Conservation (phyloP, 1,140 invertebrate genomes). For the Archegozetes longisetosus region DNA sequence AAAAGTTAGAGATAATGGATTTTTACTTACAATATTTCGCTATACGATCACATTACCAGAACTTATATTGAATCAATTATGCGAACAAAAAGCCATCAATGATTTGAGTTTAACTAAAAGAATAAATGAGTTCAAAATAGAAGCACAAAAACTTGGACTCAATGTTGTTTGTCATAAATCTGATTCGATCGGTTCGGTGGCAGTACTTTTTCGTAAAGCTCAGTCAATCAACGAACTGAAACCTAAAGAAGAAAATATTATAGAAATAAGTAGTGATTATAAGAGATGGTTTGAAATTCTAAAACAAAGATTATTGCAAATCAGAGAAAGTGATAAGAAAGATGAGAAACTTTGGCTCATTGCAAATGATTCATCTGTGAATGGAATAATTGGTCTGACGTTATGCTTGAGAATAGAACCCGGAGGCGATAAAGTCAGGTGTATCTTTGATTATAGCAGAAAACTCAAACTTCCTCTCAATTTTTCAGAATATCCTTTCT, state of each 20-base stretch:
- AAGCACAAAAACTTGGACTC: not conserved
- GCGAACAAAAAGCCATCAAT: not conserved
- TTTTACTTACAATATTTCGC: not conserved
- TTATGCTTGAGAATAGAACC: conserved; percentile 72
- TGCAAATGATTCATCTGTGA: conserved; percentile 33
- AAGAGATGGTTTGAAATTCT: conserved; percentile 52
- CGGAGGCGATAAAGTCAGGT: conserved; percentile 53
- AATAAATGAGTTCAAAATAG: not conserved
- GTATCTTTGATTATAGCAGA: conserved; percentile 23
- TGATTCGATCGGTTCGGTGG: not conserved
- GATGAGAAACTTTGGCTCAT: conserved; percentile 46
- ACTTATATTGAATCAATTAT: not conserved
- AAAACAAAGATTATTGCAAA: conserved; percentile 27
- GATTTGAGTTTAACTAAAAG: not conserved
- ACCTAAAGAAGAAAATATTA: conserved; percentile 30
- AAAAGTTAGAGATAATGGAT: not conserved
- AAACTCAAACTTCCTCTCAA: conserved; percentile 39
- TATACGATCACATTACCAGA: not conserved
- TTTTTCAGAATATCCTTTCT: not conserved
- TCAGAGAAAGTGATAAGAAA: conserved; percentile 25
- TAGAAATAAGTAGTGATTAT: conserved; percentile 26
- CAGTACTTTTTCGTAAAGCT: conserved; percentile 5
- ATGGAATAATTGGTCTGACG: conserved; percentile 65
- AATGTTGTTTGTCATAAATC: conserved; percentile 1
- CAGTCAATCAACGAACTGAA: not conserved